Evolutionary conservation across 2,113 vertebrate genomes (phyloP), one percentile per base, ranked within the genome.

Genomic region (Clarias gariepinus): DNA sequence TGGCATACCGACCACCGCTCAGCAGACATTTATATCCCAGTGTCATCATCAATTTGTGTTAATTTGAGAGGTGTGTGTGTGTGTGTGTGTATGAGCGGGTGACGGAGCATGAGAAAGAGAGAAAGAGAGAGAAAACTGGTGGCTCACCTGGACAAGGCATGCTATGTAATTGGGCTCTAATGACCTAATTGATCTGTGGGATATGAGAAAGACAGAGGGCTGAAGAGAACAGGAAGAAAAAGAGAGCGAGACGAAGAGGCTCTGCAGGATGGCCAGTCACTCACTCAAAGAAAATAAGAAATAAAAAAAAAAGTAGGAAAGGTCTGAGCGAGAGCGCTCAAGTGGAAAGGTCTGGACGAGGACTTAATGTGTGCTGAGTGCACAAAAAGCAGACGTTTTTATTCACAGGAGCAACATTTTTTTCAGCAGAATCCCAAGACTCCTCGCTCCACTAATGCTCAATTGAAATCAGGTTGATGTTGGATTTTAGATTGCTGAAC

Each of bases 31-130:
- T 95, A 93, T 95, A 94, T 95, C 94, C 92, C 92, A 91, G 94
- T 95, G 95, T 95, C 94, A 95, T 93, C 94, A 95, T 96, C 95
- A 95, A 96, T 95, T 95, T 95, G 92, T 85, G 93, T 95, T 95
- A 94, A 96, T 95, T 95, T 95, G 92, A 90, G 89, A 88, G 91
- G 92, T 86, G 91, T 21, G 91, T 91, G 60, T 76, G 79, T 88
- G 68, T 2, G 30, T 4, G 28, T 76, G 79, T 89, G 66, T 2
- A 13, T 16, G 28, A 69, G 28, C 3, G 21, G 47, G 30, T 13
- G 71, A 52, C 19, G 25, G 11, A 53, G 41, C 16, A 52, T 55
- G 53, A 58, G 91, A 89, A 90, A 84, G 91, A 88, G 87, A 87
- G 86, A 61, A 47, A 66, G 77, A 86, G 89, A 88, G 92, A 92